phyloP scores from a whole-genome alignment of 2,113 vertebrate species.

The Eira barbara region DNA sequence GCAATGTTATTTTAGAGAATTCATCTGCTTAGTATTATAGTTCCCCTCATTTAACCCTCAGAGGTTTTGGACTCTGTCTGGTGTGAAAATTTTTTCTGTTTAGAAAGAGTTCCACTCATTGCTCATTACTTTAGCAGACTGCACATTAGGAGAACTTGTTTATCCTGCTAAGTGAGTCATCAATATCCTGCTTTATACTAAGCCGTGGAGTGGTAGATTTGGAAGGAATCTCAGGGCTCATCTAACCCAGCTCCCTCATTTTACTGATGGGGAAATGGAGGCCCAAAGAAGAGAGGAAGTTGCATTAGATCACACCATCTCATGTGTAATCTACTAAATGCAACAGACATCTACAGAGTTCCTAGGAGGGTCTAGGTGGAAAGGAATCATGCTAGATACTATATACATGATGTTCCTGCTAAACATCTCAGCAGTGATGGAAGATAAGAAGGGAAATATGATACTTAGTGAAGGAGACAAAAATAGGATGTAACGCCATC shows the following conservation, averaged over 20 bases:
- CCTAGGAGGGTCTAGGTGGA: not conserved
- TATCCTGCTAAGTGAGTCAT: constrained; percentile 80
- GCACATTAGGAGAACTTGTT: constrained; percentile 75
- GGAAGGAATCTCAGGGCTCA: constrained; percentile 1
- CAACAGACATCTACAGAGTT: not conserved
- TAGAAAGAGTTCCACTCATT: constrained; percentile 80
- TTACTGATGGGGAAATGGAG: not conserved
- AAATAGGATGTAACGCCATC: not conserved
- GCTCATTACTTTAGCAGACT: constrained; percentile 77
- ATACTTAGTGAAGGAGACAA: not conserved
- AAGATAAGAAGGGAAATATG: not conserved
- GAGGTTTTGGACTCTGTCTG: constrained; percentile 82
- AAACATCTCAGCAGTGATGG: not conserved
- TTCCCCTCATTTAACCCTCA: constrained; percentile 83
- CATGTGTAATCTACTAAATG: not conserved
- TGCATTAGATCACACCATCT: not conserved
- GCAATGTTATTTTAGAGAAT: constrained; percentile 84
- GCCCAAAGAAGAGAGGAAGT: not conserved
- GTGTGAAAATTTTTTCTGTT: constrained; percentile 81
- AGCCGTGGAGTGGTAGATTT: constrained; percentile 30
- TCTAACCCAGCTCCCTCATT: not conserved
- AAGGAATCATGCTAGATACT: not conserved
- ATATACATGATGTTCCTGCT: not conserved
- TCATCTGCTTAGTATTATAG: constrained; percentile 85
- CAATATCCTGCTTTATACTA: constrained; percentile 59